Evolutionary conservation across 2,113 vertebrate genomes (phyloP).

Genomic region (Epinephelus lanceolatus): DNA sequence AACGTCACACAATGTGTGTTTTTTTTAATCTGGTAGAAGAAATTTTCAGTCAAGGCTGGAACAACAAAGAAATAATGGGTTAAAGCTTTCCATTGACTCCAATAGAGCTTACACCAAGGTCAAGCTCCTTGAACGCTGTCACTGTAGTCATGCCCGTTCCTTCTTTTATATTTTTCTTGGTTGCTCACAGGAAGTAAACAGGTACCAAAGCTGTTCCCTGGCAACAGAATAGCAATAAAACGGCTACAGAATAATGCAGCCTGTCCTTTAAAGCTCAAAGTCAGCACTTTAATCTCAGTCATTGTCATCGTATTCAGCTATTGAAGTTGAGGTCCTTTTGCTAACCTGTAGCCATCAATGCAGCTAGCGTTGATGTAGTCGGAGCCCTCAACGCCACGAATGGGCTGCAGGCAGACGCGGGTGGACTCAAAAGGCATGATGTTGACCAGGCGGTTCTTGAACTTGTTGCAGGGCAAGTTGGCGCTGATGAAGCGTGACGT

Average conservation of each 20-base stretch:
- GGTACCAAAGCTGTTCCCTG: too few species aligned
- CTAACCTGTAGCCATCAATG: constrained; percentile 95
- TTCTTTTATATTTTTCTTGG: too few species aligned
- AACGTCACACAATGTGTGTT: too few species aligned
- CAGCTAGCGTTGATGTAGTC: constrained; percentile 99
- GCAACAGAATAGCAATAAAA: too few species aligned
- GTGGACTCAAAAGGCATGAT: constrained; percentile 98
- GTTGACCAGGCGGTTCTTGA: constrained; percentile 97
- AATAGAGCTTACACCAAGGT: too few species aligned
- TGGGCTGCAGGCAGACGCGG: constrained; percentile 95
- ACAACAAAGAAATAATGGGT: too few species aligned
- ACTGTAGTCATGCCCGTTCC: too few species aligned
- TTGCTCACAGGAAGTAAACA: too few species aligned
- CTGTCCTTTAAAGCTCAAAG: constrained; percentile 10
- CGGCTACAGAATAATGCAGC: neutral
- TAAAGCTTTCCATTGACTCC: too few species aligned
- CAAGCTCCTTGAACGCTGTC: too few species aligned
- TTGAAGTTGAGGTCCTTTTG: constrained; percentile 6
- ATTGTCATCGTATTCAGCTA: neutral
- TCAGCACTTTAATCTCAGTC: constrained; percentile 16
- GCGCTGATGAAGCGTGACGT: constrained; percentile 98
- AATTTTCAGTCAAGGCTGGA: too few species aligned
- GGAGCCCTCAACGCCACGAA: constrained; percentile 95
- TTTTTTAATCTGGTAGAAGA: too few species aligned
- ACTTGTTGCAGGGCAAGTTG: constrained; percentile 98